Evolutionary conservation across 2,888 invertebrate genomes (phyloP).

Genomic region (Drosophila multiciliata): DNA sequence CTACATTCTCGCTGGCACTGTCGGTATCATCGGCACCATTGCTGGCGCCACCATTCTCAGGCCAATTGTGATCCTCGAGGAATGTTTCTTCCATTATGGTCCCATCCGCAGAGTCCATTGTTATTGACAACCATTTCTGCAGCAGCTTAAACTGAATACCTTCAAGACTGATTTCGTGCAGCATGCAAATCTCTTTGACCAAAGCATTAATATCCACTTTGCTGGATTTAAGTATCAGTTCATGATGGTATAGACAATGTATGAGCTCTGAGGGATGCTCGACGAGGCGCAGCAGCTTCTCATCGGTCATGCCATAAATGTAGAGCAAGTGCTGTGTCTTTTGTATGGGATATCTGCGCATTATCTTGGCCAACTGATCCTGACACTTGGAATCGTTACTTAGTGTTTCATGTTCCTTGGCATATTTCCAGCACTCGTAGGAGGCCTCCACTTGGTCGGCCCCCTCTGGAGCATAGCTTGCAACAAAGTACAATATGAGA

Average conservation of each 20-base stretch:
- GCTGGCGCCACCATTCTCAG: constrained; percentile 38
- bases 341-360: constrained; percentile 83
- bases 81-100: constrained; percentile 84
- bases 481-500: constrained; percentile 83
- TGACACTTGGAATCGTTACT: constrained; percentile 71
- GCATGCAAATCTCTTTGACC: constrained; percentile 81
- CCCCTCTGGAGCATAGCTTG: constrained; percentile 83
- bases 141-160: constrained; percentile 82
- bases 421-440: constrained; percentile 84
- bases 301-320: constrained; percentile 82
- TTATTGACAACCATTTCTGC: constrained; percentile 83
- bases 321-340: constrained; percentile 84
- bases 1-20: constrained; percentile 81
- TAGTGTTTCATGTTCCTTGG: constrained; percentile 70
- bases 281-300: constrained; percentile 81
- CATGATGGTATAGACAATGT: constrained; percentile 82
- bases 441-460: constrained; percentile 85
- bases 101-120: constrained; percentile 69
- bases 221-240: constrained; percentile 79
- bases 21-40: constrained; percentile 42
- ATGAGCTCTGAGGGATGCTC: constrained; percentile 83
- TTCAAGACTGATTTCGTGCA: constrained; percentile 80
- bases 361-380: constrained; percentile 83
- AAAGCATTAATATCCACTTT: constrained; percentile 84
- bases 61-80: constrained; percentile 80